phyloP scores from a whole-genome alignment of 2,888 invertebrate genomes.

The Gonocerus acuteangulatus region DNA sequence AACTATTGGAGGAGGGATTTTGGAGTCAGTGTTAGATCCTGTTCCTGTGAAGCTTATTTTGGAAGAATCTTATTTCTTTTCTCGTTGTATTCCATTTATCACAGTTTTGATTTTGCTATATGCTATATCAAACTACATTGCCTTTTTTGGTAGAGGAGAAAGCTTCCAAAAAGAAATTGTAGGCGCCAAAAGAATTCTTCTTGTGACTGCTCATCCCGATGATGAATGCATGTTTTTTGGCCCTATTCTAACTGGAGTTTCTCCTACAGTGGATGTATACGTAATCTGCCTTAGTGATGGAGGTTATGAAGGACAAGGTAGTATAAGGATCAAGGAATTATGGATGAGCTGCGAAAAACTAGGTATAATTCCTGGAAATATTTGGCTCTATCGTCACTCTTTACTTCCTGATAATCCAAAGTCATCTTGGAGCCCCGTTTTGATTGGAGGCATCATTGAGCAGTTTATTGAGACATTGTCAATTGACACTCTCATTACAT shows the following conservation, averaged over 20 bases:
- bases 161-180: not conserved
- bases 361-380: constrained; percentile 68
- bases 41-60: not conserved
- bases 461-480: constrained; percentile 60
- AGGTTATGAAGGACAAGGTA: constrained; percentile 58
- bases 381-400: constrained; percentile 56
- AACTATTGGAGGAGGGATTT: not conserved
- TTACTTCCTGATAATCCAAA: constrained; percentile 69
- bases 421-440: constrained; percentile 63
- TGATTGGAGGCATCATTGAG: constrained; percentile 56
- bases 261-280: constrained; percentile 60
- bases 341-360: constrained; percentile 70
- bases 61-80: not conserved
- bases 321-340: constrained; percentile 65
- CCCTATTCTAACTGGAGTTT: constrained; percentile 68
- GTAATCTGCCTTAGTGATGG: constrained; percentile 81
- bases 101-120: constrained; percentile 12
- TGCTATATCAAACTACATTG: constrained; percentile 15
- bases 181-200: constrained; percentile 51
- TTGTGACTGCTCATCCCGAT: constrained; percentile 93
- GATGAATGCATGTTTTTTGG: constrained; percentile 99
- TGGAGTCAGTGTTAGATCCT: not conserved
- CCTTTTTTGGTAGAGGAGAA: not conserved
- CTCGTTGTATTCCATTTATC: constrained; percentile 9
- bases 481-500: constrained; percentile 77